These are phyloP conservation scores for Hedychridium roseum DNA, from an alignment of 2,888 invertebrate genomes.

Conservation along the genomic window DNA sequence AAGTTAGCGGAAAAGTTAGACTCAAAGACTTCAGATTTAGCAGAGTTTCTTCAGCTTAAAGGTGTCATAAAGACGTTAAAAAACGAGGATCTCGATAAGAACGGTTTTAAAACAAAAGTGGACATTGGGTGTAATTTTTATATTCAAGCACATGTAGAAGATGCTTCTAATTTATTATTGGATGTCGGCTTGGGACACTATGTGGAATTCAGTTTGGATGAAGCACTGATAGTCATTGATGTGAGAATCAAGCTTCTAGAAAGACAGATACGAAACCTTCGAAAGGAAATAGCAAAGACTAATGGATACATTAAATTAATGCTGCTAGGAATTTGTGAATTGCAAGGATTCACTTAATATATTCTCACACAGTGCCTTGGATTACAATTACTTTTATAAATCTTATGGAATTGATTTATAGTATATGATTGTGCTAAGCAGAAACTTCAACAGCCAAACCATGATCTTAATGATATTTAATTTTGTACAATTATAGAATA, in stretches of 20 bases:
- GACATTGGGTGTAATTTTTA: constrained; percentile 88
- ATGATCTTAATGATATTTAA: too few species aligned
- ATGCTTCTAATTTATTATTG: constrained; percentile 73
- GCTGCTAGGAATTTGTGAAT: constrained; percentile 73
- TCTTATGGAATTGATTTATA: too few species aligned
- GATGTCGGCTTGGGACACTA: constrained; percentile 80
- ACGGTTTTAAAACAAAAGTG: constrained; percentile 74
- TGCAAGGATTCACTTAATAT: constrained; percentile 60
- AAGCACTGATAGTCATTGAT: constrained; percentile 77
- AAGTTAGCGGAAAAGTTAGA: constrained; percentile 70
- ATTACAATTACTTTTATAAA: too few species aligned
- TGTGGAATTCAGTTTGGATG: constrained; percentile 75
- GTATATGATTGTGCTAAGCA: too few species aligned
- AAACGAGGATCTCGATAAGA: constrained; percentile 66
- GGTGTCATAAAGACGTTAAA: constrained; percentile 74
- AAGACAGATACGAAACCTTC: constrained; percentile 70
- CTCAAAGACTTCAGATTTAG: constrained; percentile 71
- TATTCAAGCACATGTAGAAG: constrained; percentile 77
- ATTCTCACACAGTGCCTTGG: too few species aligned
- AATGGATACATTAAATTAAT: constrained; percentile 83
- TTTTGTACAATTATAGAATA: too few species aligned
- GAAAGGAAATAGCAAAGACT: constrained; percentile 74
- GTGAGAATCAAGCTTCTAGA: constrained; percentile 74
- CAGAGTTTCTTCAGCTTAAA: constrained; percentile 78
- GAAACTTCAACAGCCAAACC: too few species aligned